Evolutionary conservation across 2,888 invertebrate genomes (phyloP).

Genomic region (Petrolisthes cinctipes): DNA sequence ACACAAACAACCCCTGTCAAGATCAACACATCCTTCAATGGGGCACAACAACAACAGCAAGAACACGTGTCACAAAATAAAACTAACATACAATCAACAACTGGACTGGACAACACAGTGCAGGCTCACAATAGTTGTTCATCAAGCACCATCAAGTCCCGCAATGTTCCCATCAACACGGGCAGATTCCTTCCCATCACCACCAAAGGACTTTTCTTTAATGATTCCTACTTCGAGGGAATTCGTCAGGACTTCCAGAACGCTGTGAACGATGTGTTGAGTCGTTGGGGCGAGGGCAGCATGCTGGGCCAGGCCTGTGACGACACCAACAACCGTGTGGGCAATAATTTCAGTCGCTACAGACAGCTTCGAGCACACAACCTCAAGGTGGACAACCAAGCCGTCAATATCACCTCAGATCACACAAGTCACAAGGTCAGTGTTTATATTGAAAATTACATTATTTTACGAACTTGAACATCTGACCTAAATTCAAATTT

Average conservation of each 20-base stretch:
- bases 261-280: conserved; percentile 37
- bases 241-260: conserved; percentile 46
- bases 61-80: no score
- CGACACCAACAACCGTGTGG: not conserved
- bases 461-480: no score
- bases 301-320: not conserved
- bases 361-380: conserved; percentile 39
- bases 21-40: no score
- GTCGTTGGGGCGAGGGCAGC: conserved; percentile 1
- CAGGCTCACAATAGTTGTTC: no score
- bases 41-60: no score
- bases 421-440: conserved; percentile 50
- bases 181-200: conserved; percentile 17
- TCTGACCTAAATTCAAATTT: no score
- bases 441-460: not conserved
- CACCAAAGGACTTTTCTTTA: conserved; percentile 40
- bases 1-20: no score
- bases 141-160: not conserved
- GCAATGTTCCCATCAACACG: conserved; percentile 1
- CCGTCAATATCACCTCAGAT: conserved; percentile 46
- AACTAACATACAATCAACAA: no score
- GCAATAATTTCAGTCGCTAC: conserved; percentile 1
- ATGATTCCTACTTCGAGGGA: conserved; percentile 46
- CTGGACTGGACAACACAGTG: no score
- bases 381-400: conserved; percentile 49